Percentiles rank a stretch among this genome's conserved stretches.
Conservation (phyloP, 2,113 vertebrate species). For the Ceuthmochares aereus region DNA sequence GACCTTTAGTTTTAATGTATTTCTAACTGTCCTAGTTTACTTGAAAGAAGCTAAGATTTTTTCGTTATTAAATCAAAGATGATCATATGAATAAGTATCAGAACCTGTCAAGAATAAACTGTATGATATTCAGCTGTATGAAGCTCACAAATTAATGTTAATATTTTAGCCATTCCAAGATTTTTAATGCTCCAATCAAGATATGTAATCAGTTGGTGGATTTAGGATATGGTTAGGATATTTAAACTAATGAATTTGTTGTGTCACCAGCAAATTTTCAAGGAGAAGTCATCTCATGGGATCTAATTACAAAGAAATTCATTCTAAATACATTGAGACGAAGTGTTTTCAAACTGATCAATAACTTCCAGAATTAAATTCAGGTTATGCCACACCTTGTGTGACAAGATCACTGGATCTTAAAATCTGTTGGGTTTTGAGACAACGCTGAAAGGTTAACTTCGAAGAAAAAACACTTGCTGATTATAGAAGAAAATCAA, state of each 20-base stretch:
- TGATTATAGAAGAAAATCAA: constrained; percentile 7
- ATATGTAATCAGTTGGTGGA: neutral
- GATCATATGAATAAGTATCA: neutral
- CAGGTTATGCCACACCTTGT: neutral
- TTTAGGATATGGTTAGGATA: neutral
- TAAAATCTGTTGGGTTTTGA: constrained; percentile 14
- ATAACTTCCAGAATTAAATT: constrained; percentile 44
- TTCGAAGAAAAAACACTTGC: constrained; percentile 27
- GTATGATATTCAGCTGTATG: neutral
- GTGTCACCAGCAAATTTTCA: neutral
- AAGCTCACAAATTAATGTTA: constrained; percentile 16
- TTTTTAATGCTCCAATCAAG: constrained; percentile 22
- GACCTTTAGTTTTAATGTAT: constrained; percentile 11
- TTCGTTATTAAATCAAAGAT: constrained; percentile 14
- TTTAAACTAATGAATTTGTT: constrained; percentile 23
- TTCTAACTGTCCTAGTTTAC: neutral
- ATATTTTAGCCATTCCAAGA: constrained; percentile 7
- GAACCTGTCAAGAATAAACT: neutral
- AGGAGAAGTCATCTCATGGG: neutral
- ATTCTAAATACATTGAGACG: neutral
- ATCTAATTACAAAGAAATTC: constrained; percentile 33
- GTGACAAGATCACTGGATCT: neutral
- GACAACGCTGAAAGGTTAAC: neutral
- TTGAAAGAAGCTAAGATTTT: neutral
- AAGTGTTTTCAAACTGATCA: constrained; percentile 31